These are phyloP conservation scores for Rafetus swinhoei DNA, from an alignment of 2,113 vertebrate genomes.

Conservation along the genomic window DNA sequence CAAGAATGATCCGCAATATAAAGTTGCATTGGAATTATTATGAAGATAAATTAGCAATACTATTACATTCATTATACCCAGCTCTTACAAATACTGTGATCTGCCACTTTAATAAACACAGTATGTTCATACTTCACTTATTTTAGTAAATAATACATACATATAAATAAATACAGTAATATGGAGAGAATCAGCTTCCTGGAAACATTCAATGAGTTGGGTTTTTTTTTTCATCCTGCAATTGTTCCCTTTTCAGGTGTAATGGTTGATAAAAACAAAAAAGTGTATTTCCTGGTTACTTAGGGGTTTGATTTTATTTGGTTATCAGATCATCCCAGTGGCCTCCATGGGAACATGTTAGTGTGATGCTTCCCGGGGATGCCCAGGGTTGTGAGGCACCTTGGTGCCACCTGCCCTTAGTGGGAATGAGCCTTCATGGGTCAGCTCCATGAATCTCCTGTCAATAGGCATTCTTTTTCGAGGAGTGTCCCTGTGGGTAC, in stretches of 20 bases:
- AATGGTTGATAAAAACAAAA: neutral
- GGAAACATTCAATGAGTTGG: neutral
- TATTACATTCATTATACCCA: neutral
- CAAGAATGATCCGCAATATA: fast-evolving
- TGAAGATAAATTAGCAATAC: neutral
- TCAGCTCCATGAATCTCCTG: too few species aligned
- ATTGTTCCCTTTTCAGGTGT: neutral
- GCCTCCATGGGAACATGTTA: neutral
- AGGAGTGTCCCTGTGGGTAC: too few species aligned
- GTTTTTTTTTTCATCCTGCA: neutral
- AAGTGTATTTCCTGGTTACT: neutral
- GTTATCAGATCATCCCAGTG: neutral
- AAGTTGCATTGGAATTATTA: fast-evolving
- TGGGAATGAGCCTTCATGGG: too few species aligned
- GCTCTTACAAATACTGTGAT: neutral
- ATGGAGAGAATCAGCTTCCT: neutral
- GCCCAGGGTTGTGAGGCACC: too few species aligned
- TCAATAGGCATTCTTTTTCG: too few species aligned
- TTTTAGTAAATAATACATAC: neutral
- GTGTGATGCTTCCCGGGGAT: too few species aligned
- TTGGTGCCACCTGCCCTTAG: too few species aligned
- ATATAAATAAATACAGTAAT: neutral
- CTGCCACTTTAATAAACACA: neutral
- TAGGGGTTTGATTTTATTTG: neutral
- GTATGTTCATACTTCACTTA: neutral